These are phyloP conservation scores for Xiphophorus hellerii DNA, from an alignment of 2,113 vertebrate genomes.

Conservation along the genomic window DNA sequence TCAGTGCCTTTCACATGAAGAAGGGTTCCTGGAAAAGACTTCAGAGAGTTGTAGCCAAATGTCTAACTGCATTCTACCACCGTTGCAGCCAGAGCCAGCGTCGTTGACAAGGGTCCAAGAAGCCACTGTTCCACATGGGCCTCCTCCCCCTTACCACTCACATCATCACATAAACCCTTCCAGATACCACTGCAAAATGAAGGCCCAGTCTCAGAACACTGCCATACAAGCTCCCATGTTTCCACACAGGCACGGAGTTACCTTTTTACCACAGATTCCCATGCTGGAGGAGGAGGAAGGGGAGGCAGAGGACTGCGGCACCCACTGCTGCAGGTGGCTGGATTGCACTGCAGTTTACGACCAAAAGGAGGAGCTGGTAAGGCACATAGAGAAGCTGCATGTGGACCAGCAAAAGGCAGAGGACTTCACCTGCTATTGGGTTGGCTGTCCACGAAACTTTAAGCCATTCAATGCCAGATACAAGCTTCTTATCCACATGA, in stretches of 20 bases:
- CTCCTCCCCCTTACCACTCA: constrained; percentile 88
- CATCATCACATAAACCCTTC: constrained; percentile 78
- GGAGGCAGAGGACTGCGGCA: constrained; percentile 81
- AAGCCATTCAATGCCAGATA: constrained; percentile 97
- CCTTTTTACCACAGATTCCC: constrained; percentile 69
- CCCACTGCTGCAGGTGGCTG: constrained; percentile 87
- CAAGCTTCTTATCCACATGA: constrained; percentile 98
- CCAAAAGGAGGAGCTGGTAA: constrained; percentile 92
- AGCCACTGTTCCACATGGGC: constrained; percentile 74
- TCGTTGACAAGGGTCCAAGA: constrained; percentile 38
- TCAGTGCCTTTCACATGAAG: constrained; percentile 64
- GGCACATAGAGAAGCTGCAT: constrained; percentile 93
- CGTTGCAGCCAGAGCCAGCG: constrained; percentile 49
- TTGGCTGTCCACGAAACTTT: constrained; percentile 87
- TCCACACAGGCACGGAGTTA: constrained; percentile 57
- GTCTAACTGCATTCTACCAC: constrained; percentile 66
- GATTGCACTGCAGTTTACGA: constrained; percentile 88
- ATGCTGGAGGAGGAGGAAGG: constrained; percentile 85
- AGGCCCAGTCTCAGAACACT: constrained; percentile 38
- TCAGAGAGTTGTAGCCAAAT: constrained; percentile 68
- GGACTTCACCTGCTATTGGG: constrained; percentile 96
- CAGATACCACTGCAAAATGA: constrained; percentile 60
- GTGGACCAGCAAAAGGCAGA: constrained; percentile 94
- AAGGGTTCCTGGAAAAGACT: constrained; percentile 46
- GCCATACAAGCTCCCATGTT: constrained; percentile 31